These are phyloP conservation scores for Brachystomella parvula DNA, from an alignment of 1,140 invertebrate genomes.

Conservation along the genomic window DNA sequence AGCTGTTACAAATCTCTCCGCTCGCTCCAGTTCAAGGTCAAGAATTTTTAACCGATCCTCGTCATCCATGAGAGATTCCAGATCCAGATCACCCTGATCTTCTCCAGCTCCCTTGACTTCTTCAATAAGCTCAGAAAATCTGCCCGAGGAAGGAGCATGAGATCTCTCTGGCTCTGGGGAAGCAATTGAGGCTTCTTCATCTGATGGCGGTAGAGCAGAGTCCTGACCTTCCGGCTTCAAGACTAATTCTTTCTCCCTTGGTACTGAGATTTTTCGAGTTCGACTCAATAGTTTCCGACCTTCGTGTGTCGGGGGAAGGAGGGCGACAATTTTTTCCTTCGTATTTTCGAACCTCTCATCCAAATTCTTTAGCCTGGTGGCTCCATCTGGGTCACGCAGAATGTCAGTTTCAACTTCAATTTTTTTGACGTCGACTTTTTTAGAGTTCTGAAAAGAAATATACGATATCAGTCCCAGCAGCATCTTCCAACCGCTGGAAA, in stretches of 20 bases:
- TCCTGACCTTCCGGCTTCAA: not conserved
- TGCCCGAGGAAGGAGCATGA: not conserved
- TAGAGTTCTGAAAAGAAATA: not conserved
- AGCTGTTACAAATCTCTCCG: too few relatives aligned
- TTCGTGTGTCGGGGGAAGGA: not conserved
- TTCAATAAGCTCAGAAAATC: too few relatives aligned
- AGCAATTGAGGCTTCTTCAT: not conserved
- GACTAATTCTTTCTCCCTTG: not conserved
- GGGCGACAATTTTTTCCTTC: not conserved
- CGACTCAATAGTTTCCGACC: not conserved
- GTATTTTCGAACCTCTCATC: not conserved
- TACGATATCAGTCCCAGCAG: not conserved
- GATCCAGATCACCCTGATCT: too few relatives aligned
- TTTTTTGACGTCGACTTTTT: not conserved
- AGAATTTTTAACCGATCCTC: too few relatives aligned
- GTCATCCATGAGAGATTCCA: too few relatives aligned
- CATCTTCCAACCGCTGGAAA: not conserved
- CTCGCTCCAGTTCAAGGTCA: too few relatives aligned
- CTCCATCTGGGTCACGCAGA: not conserved
- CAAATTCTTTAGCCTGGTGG: not conserved
- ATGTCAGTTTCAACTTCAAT: not conserved
- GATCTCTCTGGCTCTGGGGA: not conserved
- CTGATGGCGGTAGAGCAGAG: too few relatives aligned
- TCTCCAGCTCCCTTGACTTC: too few relatives aligned
- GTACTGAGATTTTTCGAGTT: not conserved